Evolutionary conservation across 2,888 invertebrate genomes (phyloP).

Genomic region (Tetramorium bicarinatum): DNA sequence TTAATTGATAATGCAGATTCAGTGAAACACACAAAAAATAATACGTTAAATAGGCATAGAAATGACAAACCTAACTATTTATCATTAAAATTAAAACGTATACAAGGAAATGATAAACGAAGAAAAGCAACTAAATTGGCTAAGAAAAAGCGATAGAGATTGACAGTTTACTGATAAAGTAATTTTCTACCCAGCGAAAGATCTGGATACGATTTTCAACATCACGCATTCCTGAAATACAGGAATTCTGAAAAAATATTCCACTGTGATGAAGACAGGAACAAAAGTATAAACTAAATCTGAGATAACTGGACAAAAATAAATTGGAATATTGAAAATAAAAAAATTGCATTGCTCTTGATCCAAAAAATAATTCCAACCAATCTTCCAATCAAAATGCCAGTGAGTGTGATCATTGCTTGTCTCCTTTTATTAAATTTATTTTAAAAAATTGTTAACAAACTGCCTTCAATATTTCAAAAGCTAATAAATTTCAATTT

Average conservation of each 20-base stretch:
- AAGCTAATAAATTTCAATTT: not conserved
- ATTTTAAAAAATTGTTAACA: not conserved
- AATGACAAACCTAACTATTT: slow-evolving; percentile 71
- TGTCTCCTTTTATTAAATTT: too few species aligned
- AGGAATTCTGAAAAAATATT: not conserved
- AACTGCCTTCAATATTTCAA: not conserved
- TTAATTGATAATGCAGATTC: not conserved
- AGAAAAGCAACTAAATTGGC: slow-evolving; percentile 80
- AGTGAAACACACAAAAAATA: not conserved
- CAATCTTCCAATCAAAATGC: not conserved
- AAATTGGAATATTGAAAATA: not conserved
- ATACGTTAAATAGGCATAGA: not conserved
- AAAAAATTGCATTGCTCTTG: not conserved
- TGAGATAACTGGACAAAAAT: not conserved
- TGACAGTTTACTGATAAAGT: not conserved
- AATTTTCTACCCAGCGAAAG: not conserved
- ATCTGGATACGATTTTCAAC: not conserved
- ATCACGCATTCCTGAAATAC: not conserved
- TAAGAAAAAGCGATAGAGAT: slow-evolving; percentile 55
- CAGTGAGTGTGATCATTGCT: not conserved
- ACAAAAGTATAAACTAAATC: not conserved
- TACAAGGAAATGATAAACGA: slow-evolving; percentile 80
- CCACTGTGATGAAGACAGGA: not conserved
- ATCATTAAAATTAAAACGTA: slow-evolving; percentile 82
- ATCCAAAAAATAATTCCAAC: not conserved